Conservation (phyloP, 2,888 invertebrate species). For the Thereva unica region DNA sequence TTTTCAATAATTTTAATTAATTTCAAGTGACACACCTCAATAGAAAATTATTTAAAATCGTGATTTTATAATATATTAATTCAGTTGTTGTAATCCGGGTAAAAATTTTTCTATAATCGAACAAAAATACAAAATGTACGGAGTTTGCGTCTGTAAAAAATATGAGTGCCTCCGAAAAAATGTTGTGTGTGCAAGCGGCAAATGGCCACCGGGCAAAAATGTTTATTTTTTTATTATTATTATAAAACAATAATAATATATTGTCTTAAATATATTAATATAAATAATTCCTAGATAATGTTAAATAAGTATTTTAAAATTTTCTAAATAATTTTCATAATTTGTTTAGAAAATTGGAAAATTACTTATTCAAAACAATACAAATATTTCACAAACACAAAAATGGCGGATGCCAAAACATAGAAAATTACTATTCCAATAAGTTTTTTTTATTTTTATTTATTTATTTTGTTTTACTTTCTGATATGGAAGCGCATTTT, state of each 20-base stretch:
- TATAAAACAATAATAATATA: conserved; percentile 4
- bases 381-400: conserved; percentile 42
- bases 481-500: no score
- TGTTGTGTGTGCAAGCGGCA: conserved; percentile 42
- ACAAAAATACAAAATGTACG: conserved; percentile 24
- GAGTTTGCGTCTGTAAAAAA: conserved; percentile 38
- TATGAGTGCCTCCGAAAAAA: conserved; percentile 24
- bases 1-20: conserved; percentile 41
- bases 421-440: conserved; percentile 20
- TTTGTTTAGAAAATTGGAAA: background rate
- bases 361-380: conserved; percentile 5
- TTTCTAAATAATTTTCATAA: background rate
- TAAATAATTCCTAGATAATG: background rate
- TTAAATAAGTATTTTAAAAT: conserved; percentile 14
- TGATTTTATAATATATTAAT: conserved; percentile 15
- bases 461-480: no score
- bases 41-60: conserved; percentile 12
- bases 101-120: conserved; percentile 17
- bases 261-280: conserved; percentile 1
- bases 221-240: conserved; percentile 1
- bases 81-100: conserved; percentile 4
- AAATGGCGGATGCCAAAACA: conserved; percentile 40
- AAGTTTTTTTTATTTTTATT: no score
- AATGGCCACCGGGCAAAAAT: conserved; percentile 39
- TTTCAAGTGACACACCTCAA: conserved; percentile 37